These are phyloP conservation scores for Strigamia maritima DNA, from an alignment of 2,888 invertebrate species.

Conservation along the genomic window DNA sequence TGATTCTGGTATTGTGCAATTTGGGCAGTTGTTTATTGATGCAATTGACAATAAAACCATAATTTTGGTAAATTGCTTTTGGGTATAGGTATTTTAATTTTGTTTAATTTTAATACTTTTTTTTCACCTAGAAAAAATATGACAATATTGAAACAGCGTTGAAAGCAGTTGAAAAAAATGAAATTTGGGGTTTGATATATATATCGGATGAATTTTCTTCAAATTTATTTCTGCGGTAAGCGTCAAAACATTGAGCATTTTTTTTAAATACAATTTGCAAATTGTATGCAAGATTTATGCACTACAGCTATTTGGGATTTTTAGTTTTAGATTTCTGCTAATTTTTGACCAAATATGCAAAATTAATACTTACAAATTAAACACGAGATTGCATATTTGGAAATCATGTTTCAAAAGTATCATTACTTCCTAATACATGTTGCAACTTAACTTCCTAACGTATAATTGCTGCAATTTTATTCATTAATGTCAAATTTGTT, in stretches of 20 bases:
- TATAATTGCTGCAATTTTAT: background rate
- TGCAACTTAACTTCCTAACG: too few species aligned
- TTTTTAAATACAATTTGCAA: too few species aligned
- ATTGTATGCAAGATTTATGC: too few species aligned
- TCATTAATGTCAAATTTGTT: background rate
- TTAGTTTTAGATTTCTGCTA: too few species aligned
- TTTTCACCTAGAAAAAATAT: background rate
- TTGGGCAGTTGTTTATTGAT: background rate
- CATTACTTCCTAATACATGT: too few species aligned
- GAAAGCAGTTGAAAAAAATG: background rate
- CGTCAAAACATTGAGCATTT: background rate
- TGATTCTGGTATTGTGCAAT: conserved; percentile 45
- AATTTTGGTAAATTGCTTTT: background rate
- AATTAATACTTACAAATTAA: too few species aligned
- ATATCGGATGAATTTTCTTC: conserved; percentile 41
- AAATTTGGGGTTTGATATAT: conserved; percentile 41
- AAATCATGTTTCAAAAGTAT: too few species aligned
- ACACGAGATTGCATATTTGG: too few species aligned
- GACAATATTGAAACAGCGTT: background rate
- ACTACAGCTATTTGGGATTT: too few species aligned
- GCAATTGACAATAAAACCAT: background rate
- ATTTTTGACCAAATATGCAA: too few species aligned
- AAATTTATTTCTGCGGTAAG: conserved; percentile 39
- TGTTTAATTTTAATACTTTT: background rate
- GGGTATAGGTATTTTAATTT: background rate